Conservation (phyloP, 2,797 vertebrate species). For the Euphonia xanthogaster region DNA sequence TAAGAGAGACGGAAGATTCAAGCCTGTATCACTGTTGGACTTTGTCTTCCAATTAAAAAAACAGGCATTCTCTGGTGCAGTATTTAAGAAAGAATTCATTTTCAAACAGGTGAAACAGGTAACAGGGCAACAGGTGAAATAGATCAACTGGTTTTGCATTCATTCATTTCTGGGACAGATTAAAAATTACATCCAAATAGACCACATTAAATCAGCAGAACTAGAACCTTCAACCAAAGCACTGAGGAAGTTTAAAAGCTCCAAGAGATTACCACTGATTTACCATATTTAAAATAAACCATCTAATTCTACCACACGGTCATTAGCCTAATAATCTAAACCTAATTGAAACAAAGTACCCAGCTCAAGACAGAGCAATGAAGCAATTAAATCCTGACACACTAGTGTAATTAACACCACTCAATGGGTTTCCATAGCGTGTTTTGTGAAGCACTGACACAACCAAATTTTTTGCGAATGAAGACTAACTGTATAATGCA, state of each 20-base stretch:
- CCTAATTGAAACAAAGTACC: not conserved
- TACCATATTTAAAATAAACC: not conserved
- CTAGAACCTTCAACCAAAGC: not conserved
- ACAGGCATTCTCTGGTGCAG: not conserved
- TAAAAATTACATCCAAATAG: not conserved
- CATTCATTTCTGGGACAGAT: accelerated
- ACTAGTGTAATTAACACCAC: accelerated
- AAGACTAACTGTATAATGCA: not conserved
- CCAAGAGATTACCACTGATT: not conserved
- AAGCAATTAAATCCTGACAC: not conserved
- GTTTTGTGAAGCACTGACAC: not conserved
- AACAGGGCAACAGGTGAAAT: not conserved
- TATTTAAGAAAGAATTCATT: not conserved
- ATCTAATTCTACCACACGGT: not conserved
- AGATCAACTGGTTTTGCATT: not conserved
- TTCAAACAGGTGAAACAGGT: not conserved
- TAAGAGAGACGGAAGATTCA: not conserved
- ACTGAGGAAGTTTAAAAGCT: not conserved
- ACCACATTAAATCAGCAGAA: not conserved
- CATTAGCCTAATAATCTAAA: not conserved
- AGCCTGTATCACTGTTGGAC: not conserved
- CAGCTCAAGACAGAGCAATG: not conserved
- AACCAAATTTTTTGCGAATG: not conserved
- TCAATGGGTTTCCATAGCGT: accelerated
- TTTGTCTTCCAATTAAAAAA: not conserved